Evolutionary conservation across 2,888 invertebrate species (phyloP), one percentile per base, ranked within the genome.

Genomic region (Yponomeuta evonymella): DNA sequence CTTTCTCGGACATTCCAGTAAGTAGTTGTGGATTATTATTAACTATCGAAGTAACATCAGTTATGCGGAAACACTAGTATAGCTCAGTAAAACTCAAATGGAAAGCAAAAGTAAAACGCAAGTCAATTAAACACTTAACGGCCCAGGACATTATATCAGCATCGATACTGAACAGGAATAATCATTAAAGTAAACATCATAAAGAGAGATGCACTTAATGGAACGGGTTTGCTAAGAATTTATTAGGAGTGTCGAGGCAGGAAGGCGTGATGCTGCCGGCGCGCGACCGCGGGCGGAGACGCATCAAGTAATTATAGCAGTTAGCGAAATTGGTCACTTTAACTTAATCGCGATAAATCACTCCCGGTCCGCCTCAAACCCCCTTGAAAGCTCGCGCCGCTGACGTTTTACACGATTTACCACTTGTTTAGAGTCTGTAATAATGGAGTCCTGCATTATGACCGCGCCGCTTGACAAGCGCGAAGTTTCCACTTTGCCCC

Each of bases 271-370:
- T 69, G 69, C 70, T 62, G 62, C 69, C 73, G 70, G 70, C 73
- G 73, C 71, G 73, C 73, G 75, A 72, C 73, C 77, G 76, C 74
- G 74, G 78, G 75, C 74, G 75, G 78, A 77, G 76, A 76, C 79
- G 75, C 77, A 77, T 77, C 78, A 76, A 74, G 73, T 85, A 86
- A 86, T 86, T 86, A 81, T 83, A 79, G 82, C 81, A 79, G 84
- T 86, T 86, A 86, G 79, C 81, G 79, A 84, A 85, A 87, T 85
- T 86, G 85, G 81, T 84, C 85, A 83, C 81, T 85, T 85, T 83
- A 76, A 77, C 79, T 80, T 78, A 83, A 84, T 84, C 81, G 79
- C 80, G 76, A 82, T 84, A 85, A 85, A 85, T 85, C 82, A 82
- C 79, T 80, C 78, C 79, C 77, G 75, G 51, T 12, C 51, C 51